Conservation (phyloP, 1,140 invertebrate genomes). For the Acarapis woodi region DNA sequence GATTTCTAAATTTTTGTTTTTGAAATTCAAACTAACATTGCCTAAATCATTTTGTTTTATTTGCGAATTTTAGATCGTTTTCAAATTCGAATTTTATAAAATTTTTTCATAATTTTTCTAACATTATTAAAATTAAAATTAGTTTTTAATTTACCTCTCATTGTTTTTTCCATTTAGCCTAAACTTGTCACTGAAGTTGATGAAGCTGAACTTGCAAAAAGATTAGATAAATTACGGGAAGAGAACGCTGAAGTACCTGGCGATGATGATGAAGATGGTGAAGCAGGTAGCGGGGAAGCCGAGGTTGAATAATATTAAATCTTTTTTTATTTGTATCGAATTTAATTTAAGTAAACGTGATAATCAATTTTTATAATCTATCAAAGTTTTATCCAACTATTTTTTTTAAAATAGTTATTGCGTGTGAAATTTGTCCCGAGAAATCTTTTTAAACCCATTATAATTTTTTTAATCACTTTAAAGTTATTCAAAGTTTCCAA, state of each 20-base stretch:
- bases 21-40: no score
- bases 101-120: constrained; percentile 12
- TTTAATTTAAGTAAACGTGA: not conserved
- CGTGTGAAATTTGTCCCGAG: not conserved
- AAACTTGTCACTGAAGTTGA: constrained; percentile 94
- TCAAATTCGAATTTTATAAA: no score
- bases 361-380: not conserved
- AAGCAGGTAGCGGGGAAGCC: not conserved
- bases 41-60: no score
- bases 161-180: no score
- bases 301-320: constrained; percentile 1
- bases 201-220: constrained; percentile 69
- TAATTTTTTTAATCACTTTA: no score
- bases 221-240: constrained; percentile 70
- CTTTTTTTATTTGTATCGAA: not conserved
- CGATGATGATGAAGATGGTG: constrained; percentile 24
- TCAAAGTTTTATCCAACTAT: not conserved
- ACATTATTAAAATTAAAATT: constrained; percentile 10
- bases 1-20: no score
- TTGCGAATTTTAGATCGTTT: constrained; percentile 1
- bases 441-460: no score
- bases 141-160: no score
- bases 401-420: not conserved
- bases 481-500: no score
- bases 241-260: constrained; percentile 71